Percentiles rank a stretch among this genome's conserved stretches.
These are phyloP conservation scores for Noctilio leporinus DNA, from an alignment of 2,113 vertebrate species.

Conservation along the genomic window DNA sequence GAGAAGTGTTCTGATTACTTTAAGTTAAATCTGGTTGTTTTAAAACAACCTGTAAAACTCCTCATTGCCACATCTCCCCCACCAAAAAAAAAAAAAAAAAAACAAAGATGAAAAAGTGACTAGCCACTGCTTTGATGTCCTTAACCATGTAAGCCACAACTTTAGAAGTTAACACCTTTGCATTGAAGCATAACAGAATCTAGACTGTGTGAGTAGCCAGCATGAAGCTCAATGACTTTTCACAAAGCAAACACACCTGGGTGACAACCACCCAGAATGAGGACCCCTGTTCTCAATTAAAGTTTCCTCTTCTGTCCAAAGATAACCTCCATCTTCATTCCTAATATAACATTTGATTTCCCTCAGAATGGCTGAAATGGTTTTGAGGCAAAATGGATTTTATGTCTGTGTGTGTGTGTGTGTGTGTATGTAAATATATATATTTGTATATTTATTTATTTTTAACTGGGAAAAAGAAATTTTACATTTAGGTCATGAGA, in stretches of 20 bases:
- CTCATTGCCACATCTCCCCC: constrained; percentile 74
- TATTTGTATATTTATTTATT: no score
- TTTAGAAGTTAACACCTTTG: constrained; percentile 69
- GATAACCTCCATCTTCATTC: not conserved
- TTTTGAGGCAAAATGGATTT: constrained; percentile 84
- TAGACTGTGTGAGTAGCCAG: no score
- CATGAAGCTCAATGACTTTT: not conserved
- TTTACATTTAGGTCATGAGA: not conserved
- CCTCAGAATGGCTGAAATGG: constrained; percentile 75
- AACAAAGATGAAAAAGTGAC: constrained; percentile 73
- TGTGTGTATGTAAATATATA: no score
- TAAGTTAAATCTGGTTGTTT: constrained; percentile 78
- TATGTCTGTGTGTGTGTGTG: no score
- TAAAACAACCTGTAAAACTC: constrained; percentile 74
- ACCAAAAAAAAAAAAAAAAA: no score
- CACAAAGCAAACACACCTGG: no score
- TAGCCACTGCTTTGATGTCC: constrained; percentile 75
- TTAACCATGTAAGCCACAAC: constrained; percentile 73
- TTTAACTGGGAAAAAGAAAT: constrained; percentile 68
- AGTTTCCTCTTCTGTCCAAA: not conserved
- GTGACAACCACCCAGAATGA: not conserved
- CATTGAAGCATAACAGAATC: not conserved
- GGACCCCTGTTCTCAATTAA: not conserved
- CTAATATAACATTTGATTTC: not conserved
- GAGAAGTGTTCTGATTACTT: constrained; percentile 78